These are phyloP conservation scores for Drosophila hydei DNA, from an alignment of 1,140 invertebrate species.

Conservation along the genomic window DNA sequence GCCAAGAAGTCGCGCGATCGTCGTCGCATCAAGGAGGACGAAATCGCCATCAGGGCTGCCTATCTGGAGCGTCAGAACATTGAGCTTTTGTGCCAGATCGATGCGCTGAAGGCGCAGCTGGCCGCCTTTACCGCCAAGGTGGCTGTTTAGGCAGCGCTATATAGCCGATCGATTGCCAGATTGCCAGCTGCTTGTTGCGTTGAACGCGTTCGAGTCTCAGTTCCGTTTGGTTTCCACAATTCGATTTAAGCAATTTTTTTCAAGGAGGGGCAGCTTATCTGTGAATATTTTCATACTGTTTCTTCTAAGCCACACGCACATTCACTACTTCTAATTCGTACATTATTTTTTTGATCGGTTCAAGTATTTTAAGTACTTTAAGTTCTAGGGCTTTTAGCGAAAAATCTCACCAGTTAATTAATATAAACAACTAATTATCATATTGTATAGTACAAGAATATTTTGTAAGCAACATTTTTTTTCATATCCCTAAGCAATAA, in stretches of 20 bases:
- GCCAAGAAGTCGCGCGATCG: constrained; percentile 97
- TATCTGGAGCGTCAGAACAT: constrained; percentile 91
- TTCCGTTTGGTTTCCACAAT: constrained; percentile 35
- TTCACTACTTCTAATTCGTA: not conserved
- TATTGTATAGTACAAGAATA: constrained; percentile 26
- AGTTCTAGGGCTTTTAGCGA: constrained; percentile 36
- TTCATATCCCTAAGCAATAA: constrained; percentile 46
- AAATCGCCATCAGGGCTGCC: constrained; percentile 94
- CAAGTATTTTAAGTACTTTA: constrained; percentile 62
- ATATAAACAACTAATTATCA: constrained; percentile 21
- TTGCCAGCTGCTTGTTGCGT: constrained; percentile 58
- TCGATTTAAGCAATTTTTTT: constrained; percentile 4
- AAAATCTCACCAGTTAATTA: constrained; percentile 63
- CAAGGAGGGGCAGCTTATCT: constrained; percentile 52
- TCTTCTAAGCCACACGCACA: constrained; percentile 10
- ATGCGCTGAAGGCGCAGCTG: constrained; percentile 75
- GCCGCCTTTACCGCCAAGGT: constrained; percentile 72
- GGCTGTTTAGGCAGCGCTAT: constrained; percentile 44
- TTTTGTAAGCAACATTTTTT: constrained; percentile 41
- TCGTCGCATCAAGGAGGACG: constrained; percentile 94
- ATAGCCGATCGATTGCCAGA: constrained; percentile 12
- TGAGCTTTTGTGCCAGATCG: constrained; percentile 79
- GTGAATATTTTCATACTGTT: constrained; percentile 42
- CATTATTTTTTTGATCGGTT: constrained; percentile 27
- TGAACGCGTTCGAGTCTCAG: constrained; percentile 61